Base-by-base conservation (phyloP, 2,113 vertebrate species). In the Notarius quadriscutis region DNA sequence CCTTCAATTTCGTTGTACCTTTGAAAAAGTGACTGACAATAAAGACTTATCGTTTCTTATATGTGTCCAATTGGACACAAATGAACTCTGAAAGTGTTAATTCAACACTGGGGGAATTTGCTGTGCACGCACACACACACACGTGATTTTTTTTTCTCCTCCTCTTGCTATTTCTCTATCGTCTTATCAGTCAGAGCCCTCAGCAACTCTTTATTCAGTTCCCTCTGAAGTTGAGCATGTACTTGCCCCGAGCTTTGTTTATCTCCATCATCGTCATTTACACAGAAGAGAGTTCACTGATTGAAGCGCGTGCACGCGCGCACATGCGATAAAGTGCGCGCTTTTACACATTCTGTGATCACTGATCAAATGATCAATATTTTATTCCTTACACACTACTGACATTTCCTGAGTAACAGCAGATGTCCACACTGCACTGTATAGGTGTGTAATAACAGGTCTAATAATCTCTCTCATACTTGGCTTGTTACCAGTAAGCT, bases 131-230 rank as follows among this genome's bases (percentile, higher is more conserved):
- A 2, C 41, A 41, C 34, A 41, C 34, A 41, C 41, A 4, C 41
- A 41, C 41, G 50, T 12, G 5, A 15, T n/a, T 55, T n/a, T 25
- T 14, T n/a, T 51, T 17, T 27, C 51, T 75, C 12, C 25, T 9
- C 41, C 30, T 58, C n/a, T 41, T 7, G 1, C 79, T 25, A 87
- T 81, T 87, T 30, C 81, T 84, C 89, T 91, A 94, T 94, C 93
- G 91, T 92, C 92, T 89, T 84, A 93, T 93, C 92, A 93, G 81
- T 91, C 90, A 90, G 86, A 92, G 90, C 93, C 53, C 2, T 60
- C 85, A 92, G 94, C 92, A 90, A 94, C 93, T 94, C 92, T 90
- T 90, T 41, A 92, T 90, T 92, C 17, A 93, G 91, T 93, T 91
- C 89, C 89, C 90, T 94, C 91, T 91, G 93, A 95, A 95, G 94